phyloP scores from a whole-genome alignment of 2,113 vertebrate genomes.

The Lasiurus borealis region DNA sequence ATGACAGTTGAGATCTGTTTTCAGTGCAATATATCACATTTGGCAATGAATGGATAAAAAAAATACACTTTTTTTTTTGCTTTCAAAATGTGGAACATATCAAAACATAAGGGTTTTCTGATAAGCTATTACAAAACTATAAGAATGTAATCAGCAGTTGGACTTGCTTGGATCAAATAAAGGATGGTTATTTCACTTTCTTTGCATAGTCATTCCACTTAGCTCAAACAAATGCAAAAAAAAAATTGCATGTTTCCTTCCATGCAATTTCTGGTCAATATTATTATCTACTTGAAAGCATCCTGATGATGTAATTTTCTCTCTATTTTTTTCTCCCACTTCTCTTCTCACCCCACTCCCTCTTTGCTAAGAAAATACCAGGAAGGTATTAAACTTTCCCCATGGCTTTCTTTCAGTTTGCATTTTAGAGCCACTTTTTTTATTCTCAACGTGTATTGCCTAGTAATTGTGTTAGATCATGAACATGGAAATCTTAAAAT shows the following conservation, averaged over 20 bases:
- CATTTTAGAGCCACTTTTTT: neutral
- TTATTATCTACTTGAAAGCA: conserved; percentile 13
- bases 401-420: neutral
- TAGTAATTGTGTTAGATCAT: neutral
- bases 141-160: too few species aligned
- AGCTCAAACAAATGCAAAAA: neutral
- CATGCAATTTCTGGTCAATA: neutral
- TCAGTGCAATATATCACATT: conserved; percentile 49
- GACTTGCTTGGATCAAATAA: neutral
- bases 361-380: conserved; percentile 3
- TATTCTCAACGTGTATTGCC: neutral
- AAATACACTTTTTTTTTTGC: neutral
- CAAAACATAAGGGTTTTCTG: neutral
- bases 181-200: too few species aligned
- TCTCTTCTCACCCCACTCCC: accelerated
- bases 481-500: neutral
- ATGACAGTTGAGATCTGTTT: conserved; percentile 24
- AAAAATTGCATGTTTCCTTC: neutral
- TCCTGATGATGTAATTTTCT: neutral
- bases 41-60: conserved; percentile 36
- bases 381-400: neutral
- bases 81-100: neutral
- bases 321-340: neutral
- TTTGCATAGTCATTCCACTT: neutral
- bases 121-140: neutral